phyloP scores from a whole-genome alignment of 2,888 invertebrate species.

The Leptinotarsa juncta region DNA sequence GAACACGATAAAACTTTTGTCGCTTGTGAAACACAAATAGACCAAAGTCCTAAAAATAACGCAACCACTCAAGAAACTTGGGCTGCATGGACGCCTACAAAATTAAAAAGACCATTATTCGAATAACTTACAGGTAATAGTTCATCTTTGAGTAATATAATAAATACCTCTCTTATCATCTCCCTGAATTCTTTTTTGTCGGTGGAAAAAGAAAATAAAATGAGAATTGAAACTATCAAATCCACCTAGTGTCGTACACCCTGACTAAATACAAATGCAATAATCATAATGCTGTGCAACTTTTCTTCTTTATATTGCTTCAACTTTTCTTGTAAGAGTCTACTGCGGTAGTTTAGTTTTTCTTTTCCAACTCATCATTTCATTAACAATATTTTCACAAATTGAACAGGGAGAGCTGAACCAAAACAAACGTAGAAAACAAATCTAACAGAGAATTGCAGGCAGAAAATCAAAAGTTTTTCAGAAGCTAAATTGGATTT shows the following conservation, averaged over 20 bases:
- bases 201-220: background rate
- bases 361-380: background rate
- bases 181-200: background rate
- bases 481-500: background rate
- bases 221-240: background rate
- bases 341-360: background rate
- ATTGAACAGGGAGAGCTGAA: background rate
- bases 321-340: background rate
- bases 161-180: background rate
- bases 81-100: background rate
- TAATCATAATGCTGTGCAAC: background rate
- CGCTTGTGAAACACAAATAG: background rate
- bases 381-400: slow-evolving; percentile 4
- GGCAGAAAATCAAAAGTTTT: background rate
- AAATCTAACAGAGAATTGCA: background rate
- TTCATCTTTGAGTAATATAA: background rate
- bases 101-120: background rate
- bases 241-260: background rate
- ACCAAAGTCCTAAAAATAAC: background rate
- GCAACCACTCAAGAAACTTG: background rate
- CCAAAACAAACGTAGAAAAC: background rate
- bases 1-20: background rate
- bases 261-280: background rate
- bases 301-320: background rate
- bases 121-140: background rate